Evolutionary conservation across 1,140 invertebrate genomes (phyloP), one percentile per base, ranked within the genome.

Genomic region (Globodera ellingtonae): DNA sequence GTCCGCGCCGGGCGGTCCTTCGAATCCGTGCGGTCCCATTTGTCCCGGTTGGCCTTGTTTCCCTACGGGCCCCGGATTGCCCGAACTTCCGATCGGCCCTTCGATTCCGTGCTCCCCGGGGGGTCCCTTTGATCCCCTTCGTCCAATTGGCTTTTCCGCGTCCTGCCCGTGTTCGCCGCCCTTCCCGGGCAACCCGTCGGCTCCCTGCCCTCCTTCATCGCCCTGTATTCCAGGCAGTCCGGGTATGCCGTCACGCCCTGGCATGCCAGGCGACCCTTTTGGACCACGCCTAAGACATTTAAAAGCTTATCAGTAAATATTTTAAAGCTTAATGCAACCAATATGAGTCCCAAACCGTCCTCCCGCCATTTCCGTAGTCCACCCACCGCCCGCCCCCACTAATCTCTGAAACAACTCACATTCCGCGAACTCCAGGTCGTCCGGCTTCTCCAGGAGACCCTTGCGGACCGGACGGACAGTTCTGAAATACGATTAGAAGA

Each of bases 91-190:
- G 24, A 62, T 24, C 46, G 71, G 81, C 59, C 82, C 82, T 21
- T 70, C 56, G 7, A 10, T n/a, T 59, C 84, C 67, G n/a, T 70
- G 67, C 35, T 70, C 67, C 35, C 44, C 84, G 7, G 85, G 78
- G 13, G 66, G 21, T 65, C 84, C 84, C 52, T 81, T 81, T 13
- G 50, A 10, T 35, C 84, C 84, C 67, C 75, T 80, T 9, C 84
- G 86, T n/a, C 78, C 74, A n/a, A 85, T 85, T 44, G 86, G 86
- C 44, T 87, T 85, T 71, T 85, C 84, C 15, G 66, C 84, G 77
- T 85, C 84, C 35, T 52, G 69, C 15, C 85, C 85, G 18, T 72
- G 69, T 9, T 82, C 78, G 50, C 85, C 85, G 35, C 66, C 35
- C 8, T 67, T 77, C 6, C 84, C 84, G n/a, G 84, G 66, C 47